phyloP scores from a whole-genome alignment of 2,797 vertebrate species.

The Cetoscarus ocellatus region DNA sequence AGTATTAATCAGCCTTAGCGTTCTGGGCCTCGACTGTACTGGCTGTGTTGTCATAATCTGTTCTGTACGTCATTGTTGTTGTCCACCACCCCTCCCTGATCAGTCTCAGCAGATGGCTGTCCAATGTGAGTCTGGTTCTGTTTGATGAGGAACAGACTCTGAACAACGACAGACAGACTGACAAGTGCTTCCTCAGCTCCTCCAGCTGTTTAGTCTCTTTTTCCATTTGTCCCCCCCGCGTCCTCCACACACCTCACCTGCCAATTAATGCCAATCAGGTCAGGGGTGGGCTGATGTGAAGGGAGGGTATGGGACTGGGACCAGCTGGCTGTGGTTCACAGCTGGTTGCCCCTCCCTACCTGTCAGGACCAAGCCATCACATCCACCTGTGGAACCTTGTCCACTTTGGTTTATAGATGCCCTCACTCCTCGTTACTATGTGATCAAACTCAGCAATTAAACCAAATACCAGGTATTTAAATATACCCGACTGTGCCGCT shows the following conservation, averaged over 20 bases:
- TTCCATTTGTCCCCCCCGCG: slow-evolving; percentile 1
- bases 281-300: slow-evolving; percentile 61
- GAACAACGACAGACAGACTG: no score
- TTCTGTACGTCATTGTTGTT: no score
- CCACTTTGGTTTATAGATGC: slow-evolving; percentile 73
- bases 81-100: no score
- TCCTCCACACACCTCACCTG: slow-evolving; percentile 30
- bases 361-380: slow-evolving; percentile 56
- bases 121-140: no score
- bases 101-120: no score
- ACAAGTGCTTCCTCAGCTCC: no score
- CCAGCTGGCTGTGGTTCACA: slow-evolving; percentile 71
- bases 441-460: background rate
- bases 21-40: no score
- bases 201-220: background rate
- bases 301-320: slow-evolving; percentile 64
- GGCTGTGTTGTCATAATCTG: no score
- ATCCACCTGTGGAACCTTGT: slow-evolving; percentile 19
- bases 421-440: background rate
- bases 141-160: no score
- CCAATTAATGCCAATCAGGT: slow-evolving; percentile 82
- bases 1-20: no score
- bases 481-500: no score
- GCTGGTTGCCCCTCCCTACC: slow-evolving; percentile 65
- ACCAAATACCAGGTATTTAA: no score